phyloP scores from a whole-genome alignment of 1,140 invertebrate genomes.

The Choristoneura fumiferana region DNA sequence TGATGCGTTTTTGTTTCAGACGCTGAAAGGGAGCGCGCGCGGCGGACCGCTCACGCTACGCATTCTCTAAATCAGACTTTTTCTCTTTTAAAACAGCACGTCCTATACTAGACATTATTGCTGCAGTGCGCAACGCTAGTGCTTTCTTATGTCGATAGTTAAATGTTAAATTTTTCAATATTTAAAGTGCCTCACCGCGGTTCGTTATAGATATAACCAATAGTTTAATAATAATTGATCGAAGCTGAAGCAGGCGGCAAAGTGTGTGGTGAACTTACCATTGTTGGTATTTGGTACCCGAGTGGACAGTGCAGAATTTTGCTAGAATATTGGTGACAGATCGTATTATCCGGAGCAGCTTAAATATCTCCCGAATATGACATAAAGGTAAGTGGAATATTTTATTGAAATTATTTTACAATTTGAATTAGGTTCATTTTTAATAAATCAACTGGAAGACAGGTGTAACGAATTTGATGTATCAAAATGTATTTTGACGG shows the following conservation, averaged over 20 bases:
- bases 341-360: slow-evolving; percentile 29
- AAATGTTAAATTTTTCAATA: slow-evolving; percentile 26
- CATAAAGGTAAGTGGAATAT: slow-evolving; percentile 39
- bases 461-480: no score
- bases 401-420: neutral
- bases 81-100: no score
- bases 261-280: slow-evolving; percentile 27
- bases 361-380: slow-evolving; percentile 34
- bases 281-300: neutral
- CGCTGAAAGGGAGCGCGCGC: neutral
- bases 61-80: neutral
- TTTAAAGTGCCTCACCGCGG: slow-evolving; percentile 33
- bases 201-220: slow-evolving; percentile 27
- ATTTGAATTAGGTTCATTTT: neutral
- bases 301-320: slow-evolving; percentile 17
- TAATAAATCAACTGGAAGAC: no score
- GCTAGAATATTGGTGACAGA: slow-evolving; percentile 18
- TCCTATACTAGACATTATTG: no score
- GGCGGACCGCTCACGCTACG: slow-evolving; percentile 4
- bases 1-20: slow-evolving; percentile 10
- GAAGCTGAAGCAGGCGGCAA: slow-evolving; percentile 4
- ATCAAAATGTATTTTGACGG: no score
- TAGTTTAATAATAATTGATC: slow-evolving; percentile 22
- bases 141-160: slow-evolving; percentile 21
- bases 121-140: slow-evolving; percentile 23